Percentiles rank a stretch among this genome's conserved stretches.
Conservation (phyloP, 2,888 invertebrate species). For the Drosophila histrio region DNA sequence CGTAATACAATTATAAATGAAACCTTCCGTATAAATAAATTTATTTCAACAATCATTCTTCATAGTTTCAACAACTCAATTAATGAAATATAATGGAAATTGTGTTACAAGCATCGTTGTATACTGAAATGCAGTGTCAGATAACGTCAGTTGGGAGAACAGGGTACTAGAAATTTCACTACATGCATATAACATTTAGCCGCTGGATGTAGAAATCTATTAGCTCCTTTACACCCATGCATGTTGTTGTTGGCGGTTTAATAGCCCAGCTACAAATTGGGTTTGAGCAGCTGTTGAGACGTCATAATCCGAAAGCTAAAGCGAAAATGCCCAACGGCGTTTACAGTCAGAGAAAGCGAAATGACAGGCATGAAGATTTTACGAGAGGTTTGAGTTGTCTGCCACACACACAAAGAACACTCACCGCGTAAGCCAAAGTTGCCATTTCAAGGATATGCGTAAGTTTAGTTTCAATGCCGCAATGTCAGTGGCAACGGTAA, state of each 20-base stretch:
- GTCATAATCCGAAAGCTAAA: constrained; percentile 17
- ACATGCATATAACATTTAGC: not conserved
- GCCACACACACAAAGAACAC: constrained; percentile 26
- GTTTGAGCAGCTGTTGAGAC: not conserved
- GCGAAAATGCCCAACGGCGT: constrained; percentile 17
- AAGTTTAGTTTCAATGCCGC: constrained; percentile 48
- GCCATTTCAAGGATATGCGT: constrained; percentile 11
- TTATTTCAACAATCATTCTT: not conserved
- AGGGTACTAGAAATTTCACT: not conserved
- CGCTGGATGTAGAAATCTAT: constrained; percentile 23
- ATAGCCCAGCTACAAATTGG: not conserved
- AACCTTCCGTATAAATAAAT: not conserved
- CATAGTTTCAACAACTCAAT: not conserved
- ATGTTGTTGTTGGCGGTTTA: constrained; percentile 1
- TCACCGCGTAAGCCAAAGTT: constrained; percentile 24
- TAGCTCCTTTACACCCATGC: constrained; percentile 15
- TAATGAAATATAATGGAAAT: not conserved
- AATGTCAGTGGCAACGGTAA: constrained; percentile 4
- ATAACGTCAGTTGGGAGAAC: not conserved
- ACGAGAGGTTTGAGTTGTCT: not conserved
- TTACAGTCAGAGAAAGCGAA: not conserved
- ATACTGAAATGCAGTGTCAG: not conserved
- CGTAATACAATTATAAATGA: not conserved
- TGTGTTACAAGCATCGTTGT: not conserved
- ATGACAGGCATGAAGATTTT: not conserved